A percentile compares a stretch with the other conserved stretches of the same genome.
Evolutionary conservation across 2,888 invertebrate species (phyloP).

Genomic region (Eremobia ochroleuca): DNA sequence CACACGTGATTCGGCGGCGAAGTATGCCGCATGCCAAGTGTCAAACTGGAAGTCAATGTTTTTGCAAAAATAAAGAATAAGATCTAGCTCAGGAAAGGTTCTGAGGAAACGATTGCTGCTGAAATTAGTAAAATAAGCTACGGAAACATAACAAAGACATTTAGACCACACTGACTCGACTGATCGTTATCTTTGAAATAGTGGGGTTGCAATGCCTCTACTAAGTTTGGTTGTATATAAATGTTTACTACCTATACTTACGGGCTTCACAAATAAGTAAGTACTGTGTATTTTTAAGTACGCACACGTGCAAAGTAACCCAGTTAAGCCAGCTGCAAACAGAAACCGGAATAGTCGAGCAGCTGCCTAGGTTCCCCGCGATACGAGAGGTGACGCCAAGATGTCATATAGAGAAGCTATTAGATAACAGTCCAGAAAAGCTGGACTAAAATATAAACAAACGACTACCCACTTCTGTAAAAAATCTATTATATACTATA

Average conservation of each 20-base stretch:
- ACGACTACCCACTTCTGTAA: background rate
- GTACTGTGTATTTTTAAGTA: constrained; percentile 30
- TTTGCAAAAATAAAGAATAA: background rate
- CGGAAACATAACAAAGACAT: background rate
- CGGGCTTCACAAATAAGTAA: constrained; percentile 4
- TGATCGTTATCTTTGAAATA: background rate
- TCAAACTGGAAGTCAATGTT: background rate
- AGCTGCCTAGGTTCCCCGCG: constrained; percentile 66
- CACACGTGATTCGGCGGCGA: too few species aligned
- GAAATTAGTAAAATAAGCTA: background rate
- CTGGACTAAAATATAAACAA: background rate
- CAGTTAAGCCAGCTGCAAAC: constrained; percentile 74
- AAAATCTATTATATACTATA: background rate
- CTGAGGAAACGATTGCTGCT: background rate
- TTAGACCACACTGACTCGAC: background rate
- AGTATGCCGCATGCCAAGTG: too few species aligned
- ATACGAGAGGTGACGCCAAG: constrained; percentile 34
- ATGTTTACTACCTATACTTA: constrained; percentile 4
- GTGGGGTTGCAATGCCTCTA: background rate
- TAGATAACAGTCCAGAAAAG: background rate
- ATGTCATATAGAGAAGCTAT: constrained; percentile 13
- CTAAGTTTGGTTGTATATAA: background rate
- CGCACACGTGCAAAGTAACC: constrained; percentile 64
- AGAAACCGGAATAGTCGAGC: constrained; percentile 73
- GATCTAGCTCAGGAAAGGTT: background rate